These are phyloP conservation scores for Phrynocephalus guinanensis DNA, from an alignment of 2,797 vertebrate species.

Conservation along the genomic window DNA sequence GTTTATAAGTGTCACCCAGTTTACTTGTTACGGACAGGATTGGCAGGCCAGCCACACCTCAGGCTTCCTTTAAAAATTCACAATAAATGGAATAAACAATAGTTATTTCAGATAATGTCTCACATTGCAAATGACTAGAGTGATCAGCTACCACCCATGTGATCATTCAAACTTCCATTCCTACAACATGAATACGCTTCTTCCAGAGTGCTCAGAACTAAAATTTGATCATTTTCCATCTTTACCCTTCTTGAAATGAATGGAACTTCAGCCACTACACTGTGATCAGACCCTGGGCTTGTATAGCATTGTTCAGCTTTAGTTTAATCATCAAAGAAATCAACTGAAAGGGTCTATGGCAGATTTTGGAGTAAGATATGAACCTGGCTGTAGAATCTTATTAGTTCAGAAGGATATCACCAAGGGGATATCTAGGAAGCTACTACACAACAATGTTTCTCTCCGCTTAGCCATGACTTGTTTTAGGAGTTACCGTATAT, in stretches of 20 bases:
- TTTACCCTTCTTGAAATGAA: not conserved
- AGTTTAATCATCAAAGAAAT: constrained; percentile 1
- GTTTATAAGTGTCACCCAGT: not conserved
- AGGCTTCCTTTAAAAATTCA: too few relatives aligned
- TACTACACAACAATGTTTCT: not conserved
- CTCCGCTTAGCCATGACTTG: not conserved
- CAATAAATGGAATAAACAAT: not conserved
- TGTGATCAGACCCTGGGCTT: too few relatives aligned
- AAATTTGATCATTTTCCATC: not conserved
- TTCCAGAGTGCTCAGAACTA: not conserved
- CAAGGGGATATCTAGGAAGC: not conserved
- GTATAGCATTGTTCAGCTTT: not conserved
- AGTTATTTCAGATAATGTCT: too few relatives aligned
- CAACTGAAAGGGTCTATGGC: not conserved
- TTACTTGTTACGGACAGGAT: not conserved
- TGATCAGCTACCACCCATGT: not conserved
- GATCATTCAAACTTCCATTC: not conserved
- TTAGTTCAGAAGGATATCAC: too few relatives aligned
- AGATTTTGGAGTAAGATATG: not conserved
- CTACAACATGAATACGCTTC: not conserved
- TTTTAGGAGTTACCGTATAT: too few relatives aligned
- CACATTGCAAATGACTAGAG: too few relatives aligned
- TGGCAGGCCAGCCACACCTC: not conserved
- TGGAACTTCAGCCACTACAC: not conserved
- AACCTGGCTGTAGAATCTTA: not conserved